Evolutionary conservation across 2,113 vertebrate species (phyloP).

Genomic region (Macquaria ambigua): DNA sequence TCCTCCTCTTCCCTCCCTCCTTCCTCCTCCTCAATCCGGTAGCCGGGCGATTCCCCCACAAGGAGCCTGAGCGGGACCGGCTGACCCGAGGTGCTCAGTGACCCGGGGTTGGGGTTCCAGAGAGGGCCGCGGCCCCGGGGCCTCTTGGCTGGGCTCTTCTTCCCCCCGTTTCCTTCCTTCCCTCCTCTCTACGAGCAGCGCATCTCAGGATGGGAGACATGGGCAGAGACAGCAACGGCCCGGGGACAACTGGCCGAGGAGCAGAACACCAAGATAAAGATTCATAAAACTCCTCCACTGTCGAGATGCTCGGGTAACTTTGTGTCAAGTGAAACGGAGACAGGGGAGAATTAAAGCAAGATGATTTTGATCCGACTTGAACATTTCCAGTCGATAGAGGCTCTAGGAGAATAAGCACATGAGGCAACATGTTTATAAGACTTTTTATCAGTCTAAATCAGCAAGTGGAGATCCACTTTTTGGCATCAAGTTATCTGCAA

Average conservation of each 20-base stretch:
- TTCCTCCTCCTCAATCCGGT: slow-evolving; percentile 47
- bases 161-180: slow-evolving; percentile 27
- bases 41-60: slow-evolving; percentile 57
- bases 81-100: slow-evolving; percentile 77
- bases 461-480: background rate
- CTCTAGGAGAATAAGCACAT: slow-evolving; percentile 29
- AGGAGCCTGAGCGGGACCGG: slow-evolving; percentile 59
- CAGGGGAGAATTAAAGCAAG: slow-evolving; percentile 24
- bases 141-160: slow-evolving; percentile 66
- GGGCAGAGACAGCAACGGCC: slow-evolving; percentile 76
- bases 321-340: slow-evolving; percentile 66
- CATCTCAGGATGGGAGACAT: slow-evolving; percentile 67
- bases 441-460: background rate
- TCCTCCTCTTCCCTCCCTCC: slow-evolving; percentile 34
- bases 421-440: slow-evolving; percentile 27
- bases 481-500: background rate
- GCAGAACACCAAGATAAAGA: slow-evolving; percentile 46
- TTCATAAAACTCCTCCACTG: slow-evolving; percentile 40
- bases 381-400: slow-evolving; percentile 37
- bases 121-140: slow-evolving; percentile 69
- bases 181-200: slow-evolving; percentile 55
- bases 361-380: slow-evolving; percentile 63
- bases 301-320: slow-evolving; percentile 69
- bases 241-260: slow-evolving; percentile 70
- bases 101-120: slow-evolving; percentile 74